Conservation (phyloP, 2,113 vertebrate species). For the Muntiacus reevesi region DNA sequence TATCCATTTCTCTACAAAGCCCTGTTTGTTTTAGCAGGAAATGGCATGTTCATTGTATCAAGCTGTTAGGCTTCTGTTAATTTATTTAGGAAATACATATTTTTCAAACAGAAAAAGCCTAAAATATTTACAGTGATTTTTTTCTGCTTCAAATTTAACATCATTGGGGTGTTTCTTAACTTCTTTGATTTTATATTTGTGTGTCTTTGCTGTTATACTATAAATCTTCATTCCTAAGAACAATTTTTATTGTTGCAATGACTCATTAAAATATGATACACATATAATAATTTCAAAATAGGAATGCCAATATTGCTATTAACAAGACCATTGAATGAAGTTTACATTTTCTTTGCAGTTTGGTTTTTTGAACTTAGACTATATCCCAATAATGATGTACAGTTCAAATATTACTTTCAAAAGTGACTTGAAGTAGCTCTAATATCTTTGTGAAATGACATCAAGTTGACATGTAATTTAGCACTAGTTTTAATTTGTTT, state of each 20-base stretch:
- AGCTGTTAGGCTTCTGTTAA: neutral
- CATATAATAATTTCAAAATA: neutral
- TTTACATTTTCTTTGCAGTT: neutral
- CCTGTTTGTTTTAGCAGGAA: neutral
- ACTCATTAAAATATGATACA: neutral
- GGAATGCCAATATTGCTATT: neutral
- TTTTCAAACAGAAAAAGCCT: neutral
- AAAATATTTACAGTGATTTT: neutral
- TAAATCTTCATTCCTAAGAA: neutral
- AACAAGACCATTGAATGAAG: neutral
- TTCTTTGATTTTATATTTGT: neutral
- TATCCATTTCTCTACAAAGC: neutral
- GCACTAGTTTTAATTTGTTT: neutral
- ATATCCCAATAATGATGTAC: neutral
- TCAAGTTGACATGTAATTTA: conserved; percentile 4
- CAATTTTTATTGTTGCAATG: neutral
- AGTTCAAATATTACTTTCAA: neutral
- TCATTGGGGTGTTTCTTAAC: neutral
- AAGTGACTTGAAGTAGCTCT: neutral
- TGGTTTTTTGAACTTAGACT: neutral
- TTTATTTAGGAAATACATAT: neutral
- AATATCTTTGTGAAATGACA: neutral
- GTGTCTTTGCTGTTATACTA: neutral
- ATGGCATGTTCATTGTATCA: rapidly evolving
- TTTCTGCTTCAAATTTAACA: neutral